Evolutionary conservation across 92 coral and sea anemone species (phyloP).

Genomic region (Diadumene lineata): DNA sequence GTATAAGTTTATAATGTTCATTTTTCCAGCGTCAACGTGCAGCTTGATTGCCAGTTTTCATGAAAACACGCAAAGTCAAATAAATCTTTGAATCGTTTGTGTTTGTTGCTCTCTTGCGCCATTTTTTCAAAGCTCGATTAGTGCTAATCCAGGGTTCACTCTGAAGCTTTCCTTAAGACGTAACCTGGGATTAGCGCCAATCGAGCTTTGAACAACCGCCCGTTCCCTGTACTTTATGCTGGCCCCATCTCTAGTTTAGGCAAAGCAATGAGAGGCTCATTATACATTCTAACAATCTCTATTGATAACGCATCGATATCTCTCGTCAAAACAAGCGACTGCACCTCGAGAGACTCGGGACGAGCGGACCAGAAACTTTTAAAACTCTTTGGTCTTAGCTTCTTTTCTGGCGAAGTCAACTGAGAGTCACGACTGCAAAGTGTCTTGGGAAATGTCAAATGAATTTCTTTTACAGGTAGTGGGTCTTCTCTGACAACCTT

Average conservation of each 20-base stretch:
- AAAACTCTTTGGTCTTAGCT: conserved; percentile 39
- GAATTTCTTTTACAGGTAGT: not conserved
- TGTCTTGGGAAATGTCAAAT: conserved; percentile 17
- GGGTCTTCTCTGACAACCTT: not conserved
- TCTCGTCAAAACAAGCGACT: conserved; percentile 32
- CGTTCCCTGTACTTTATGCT: not conserved
- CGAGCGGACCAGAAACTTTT: conserved; percentile 31
- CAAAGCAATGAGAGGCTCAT: conserved; percentile 42
- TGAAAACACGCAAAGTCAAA: too few species aligned
- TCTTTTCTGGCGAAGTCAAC: conserved; percentile 15
- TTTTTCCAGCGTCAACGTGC: not conserved
- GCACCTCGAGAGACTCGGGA: conserved; percentile 54
- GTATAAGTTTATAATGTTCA: not conserved
- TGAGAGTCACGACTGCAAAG: conserved; percentile 24
- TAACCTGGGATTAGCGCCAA: too few species aligned
- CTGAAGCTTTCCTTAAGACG: too few species aligned
- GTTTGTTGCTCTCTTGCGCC: too few species aligned
- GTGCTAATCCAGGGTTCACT: too few species aligned
- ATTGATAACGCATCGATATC: conserved; percentile 62
- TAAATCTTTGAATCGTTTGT: too few species aligned
- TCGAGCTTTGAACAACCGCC: not conserved
- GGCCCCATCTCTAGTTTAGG: conserved; percentile 35
- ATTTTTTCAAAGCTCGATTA: too few species aligned
- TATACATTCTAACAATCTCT: conserved; percentile 49
- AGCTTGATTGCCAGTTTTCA: not conserved